These are phyloP conservation scores for Meta bourneti DNA, from an alignment of 2,888 invertebrate species.

Conservation along the genomic window DNA sequence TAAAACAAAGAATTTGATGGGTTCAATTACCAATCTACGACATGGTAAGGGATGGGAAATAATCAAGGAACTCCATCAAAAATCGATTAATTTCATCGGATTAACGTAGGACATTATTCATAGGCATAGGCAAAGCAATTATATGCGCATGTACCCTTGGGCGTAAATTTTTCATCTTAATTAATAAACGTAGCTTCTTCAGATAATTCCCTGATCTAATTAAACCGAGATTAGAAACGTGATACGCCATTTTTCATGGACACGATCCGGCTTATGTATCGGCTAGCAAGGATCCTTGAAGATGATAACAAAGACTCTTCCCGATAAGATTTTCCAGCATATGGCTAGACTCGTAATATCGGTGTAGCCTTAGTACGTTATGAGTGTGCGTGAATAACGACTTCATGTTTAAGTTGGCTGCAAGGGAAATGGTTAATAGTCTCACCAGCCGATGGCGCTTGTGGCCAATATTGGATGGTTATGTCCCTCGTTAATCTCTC, in stretches of 20 bases:
- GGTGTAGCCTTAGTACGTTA: no score
- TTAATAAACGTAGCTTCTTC: conserved; percentile 68
- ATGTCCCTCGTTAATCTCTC: no score
- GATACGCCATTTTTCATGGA: conserved; percentile 47
- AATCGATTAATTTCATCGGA: conserved; percentile 64
- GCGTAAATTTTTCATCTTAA: conserved; percentile 66
- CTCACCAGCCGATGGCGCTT: no score
- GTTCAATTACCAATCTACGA: conserved; percentile 7
- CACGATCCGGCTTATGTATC: conserved; percentile 1
- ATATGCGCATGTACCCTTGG: conserved; percentile 18
- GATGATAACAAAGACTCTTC: neutral
- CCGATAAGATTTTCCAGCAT: neutral
- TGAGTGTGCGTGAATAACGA: no score
- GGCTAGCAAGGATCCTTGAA: neutral
- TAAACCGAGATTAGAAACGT: conserved; percentile 69
- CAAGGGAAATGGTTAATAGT: no score
- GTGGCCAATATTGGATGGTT: no score
- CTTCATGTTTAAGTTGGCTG: no score
- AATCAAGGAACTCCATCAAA: conserved; percentile 59
- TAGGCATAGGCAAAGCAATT: conserved; percentile 52
- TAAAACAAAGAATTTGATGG: neutral
- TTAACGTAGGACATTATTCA: conserved; percentile 63
- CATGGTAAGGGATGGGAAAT: conserved; percentile 32
- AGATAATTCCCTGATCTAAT: conserved; percentile 48
- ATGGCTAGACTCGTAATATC: neutral